Percentiles rank a stretch among this genome's conserved stretches.
phyloP scores from a whole-genome alignment of 2,888 invertebrate genomes.

The Caenorhabditis becei region DNA sequence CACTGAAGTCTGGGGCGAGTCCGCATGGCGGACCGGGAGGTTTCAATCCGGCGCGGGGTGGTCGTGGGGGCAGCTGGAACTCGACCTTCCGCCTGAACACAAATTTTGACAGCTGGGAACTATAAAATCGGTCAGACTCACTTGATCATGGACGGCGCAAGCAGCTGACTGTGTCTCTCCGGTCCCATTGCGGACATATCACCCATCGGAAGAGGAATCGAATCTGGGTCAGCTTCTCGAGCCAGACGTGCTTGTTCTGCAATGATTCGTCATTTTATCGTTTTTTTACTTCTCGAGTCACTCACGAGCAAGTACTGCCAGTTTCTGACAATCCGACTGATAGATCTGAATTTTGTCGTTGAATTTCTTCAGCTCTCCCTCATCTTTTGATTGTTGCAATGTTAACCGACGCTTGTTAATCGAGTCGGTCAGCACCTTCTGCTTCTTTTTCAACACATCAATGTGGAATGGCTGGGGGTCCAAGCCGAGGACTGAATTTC shows the following conservation, averaged over 20 bases:
- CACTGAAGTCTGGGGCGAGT: constrained; percentile 68
- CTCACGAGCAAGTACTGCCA: constrained; percentile 62
- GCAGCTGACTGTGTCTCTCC: constrained; percentile 18
- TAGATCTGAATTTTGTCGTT: constrained; percentile 66
- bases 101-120: background rate
- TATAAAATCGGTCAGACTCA: background rate
- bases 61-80: constrained; percentile 61
- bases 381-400: constrained; percentile 65
- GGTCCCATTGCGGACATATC: constrained; percentile 27
- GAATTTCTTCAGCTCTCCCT: constrained; percentile 61
- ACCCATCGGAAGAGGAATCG: constrained; percentile 68
- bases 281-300: background rate
- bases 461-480: constrained; percentile 69
- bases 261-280: background rate
- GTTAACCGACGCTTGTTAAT: constrained; percentile 59
- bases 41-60: constrained; percentile 47
- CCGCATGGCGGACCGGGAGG: constrained; percentile 77
- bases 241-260: constrained; percentile 68
- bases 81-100: constrained; percentile 66
- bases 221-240: constrained; percentile 59
- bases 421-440: constrained; percentile 64
- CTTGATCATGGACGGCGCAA: constrained; percentile 27
- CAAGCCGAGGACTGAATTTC: constrained; percentile 69
- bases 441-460: constrained; percentile 71
- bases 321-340: constrained; percentile 57